Evolutionary conservation across 2,797 vertebrate genomes (phyloP).

Genomic region (Margarornis squamiger): DNA sequence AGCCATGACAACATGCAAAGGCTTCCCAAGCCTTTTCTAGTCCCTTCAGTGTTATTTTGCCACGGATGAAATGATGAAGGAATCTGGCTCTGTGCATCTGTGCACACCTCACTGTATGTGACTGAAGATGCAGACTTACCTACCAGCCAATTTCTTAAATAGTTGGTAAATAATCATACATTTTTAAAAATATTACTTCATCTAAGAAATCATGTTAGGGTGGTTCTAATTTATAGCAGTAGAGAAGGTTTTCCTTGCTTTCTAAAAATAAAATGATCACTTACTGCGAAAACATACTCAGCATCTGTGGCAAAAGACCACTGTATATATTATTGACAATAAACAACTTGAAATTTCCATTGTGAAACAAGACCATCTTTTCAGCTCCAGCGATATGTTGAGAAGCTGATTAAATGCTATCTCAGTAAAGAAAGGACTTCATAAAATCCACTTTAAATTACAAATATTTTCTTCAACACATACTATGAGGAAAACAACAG

Average conservation of each 20-base stretch:
- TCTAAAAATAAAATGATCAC: background rate
- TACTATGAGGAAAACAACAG: background rate
- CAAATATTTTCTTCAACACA: background rate
- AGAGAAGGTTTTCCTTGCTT: background rate
- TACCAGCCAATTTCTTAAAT: background rate
- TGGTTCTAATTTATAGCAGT: background rate
- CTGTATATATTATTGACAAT: background rate
- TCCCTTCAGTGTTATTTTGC: background rate
- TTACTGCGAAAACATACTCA: background rate
- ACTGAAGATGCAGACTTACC: background rate
- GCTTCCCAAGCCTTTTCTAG: background rate
- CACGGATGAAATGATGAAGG: background rate
- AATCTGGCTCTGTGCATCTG: background rate
- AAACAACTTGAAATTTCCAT: background rate
- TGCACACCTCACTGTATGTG: background rate
- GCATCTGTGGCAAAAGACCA: background rate
- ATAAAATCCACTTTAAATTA: background rate
- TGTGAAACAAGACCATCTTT: background rate
- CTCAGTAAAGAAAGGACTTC: background rate
- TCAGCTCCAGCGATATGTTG: background rate
- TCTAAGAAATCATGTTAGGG: background rate
- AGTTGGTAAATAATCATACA: background rate
- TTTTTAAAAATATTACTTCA: background rate
- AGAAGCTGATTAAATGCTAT: background rate
- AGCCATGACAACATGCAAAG: accelerated